Evolutionary conservation across 1,140 invertebrate genomes (phyloP), one percentile per base, ranked within the genome.

Genomic region (Apis laboriosa): DNA sequence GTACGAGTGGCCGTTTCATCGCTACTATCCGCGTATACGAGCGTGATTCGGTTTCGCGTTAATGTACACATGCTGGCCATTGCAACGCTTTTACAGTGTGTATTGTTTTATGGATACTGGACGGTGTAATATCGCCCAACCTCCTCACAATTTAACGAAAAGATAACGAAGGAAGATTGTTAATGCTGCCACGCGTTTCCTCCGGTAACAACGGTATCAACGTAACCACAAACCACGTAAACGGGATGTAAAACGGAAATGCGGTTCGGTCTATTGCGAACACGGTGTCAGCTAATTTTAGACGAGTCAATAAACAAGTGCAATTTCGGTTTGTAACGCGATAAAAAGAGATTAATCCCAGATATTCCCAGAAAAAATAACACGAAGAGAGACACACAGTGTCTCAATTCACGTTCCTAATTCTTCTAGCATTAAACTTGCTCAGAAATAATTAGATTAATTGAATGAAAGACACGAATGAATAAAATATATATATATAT

Each of bases 201-300:
- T 81, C 43, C 43, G 34, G 61, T 43, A 56, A 55, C 28, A 74
- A 51, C 61, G 71, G 77, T 53, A 82, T 77, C 72, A 71, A 66
- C 53, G 58, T 58, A 28, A 83, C 21, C 49, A 21, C 66, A 53
- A 74, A 66, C 58, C 70, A 24, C 74, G n/a, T 70, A 71, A 74
- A 64, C 21, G 28, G 15, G 21, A 55, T 49, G 49, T 43, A 80
- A 61, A 66, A 58, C 49, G 49, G 68, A 86, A 83, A 78, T 63
- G 24, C 53, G 55, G 15, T 61, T 24, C 17, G 8, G 28, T 58
- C 71, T 63, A 34, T 82, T 61, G 56, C 55, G 12, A 55, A 17
- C 11, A 24, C 28, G 21, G 34, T 21, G 34, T 67, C 49, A 58
- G 51, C 28, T 72, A 43, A 67, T 75, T 75, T 56, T 76, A 58